Evolutionary conservation across 2,797 vertebrate species (phyloP).

Genomic region (Cottoperca gobio): DNA sequence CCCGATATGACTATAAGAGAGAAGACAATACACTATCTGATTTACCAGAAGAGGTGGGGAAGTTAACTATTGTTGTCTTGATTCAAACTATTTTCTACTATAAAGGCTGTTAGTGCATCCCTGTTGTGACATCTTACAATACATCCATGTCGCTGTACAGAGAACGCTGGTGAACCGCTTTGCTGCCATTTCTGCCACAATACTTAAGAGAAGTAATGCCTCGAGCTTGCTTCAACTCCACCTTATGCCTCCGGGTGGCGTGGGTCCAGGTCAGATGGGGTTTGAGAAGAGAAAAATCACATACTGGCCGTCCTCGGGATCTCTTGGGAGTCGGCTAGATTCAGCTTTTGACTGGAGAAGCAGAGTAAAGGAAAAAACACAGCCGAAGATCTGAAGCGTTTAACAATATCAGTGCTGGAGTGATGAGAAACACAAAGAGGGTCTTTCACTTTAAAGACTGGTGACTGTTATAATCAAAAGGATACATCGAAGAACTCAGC

Average conservation of each 20-base stretch:
- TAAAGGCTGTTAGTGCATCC: conserved; percentile 18
- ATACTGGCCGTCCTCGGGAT: conserved; percentile 87
- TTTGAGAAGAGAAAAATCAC: conserved; percentile 71
- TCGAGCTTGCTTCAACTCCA: background rate
- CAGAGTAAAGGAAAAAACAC: conserved; percentile 54
- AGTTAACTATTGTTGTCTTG: background rate
- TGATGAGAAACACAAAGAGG: background rate
- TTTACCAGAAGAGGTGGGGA: background rate
- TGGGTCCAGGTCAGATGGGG: background rate
- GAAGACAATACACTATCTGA: background rate
- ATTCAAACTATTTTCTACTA: background rate
- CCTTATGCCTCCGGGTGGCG: background rate
- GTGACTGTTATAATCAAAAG: too few relatives aligned
- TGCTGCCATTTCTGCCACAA: conserved; percentile 4
- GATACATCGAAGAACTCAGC: conserved; percentile 99
- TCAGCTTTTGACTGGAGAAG: conserved; percentile 92
- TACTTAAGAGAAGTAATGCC: conserved; percentile 23
- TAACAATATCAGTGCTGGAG: background rate
- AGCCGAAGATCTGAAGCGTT: accelerated
- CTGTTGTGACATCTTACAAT: background rate
- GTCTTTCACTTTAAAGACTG: conserved; percentile 9
- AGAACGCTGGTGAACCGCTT: conserved; percentile 43
- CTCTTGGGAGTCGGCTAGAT: conserved; percentile 94
- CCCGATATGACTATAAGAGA: background rate
- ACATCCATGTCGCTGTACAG: conserved; percentile 16